Percentiles rank a stretch among this genome's conserved stretches.
phyloP scores from a whole-genome alignment of 2,113 vertebrate genomes.

The Riparia riparia region DNA sequence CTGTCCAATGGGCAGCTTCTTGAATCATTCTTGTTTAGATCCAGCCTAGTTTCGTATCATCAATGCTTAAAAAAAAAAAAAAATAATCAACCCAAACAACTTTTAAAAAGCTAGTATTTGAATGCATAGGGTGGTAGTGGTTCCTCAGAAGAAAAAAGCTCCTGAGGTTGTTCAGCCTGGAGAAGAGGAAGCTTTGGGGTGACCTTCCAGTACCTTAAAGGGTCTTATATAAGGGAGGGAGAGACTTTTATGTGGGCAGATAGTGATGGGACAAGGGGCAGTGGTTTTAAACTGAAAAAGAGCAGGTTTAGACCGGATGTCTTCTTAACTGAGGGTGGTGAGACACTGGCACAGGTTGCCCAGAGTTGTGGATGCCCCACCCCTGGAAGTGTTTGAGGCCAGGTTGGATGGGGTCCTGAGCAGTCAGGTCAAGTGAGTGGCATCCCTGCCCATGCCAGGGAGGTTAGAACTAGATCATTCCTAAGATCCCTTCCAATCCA shows the following conservation, averaged over 20 bases:
- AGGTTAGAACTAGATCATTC: not conserved
- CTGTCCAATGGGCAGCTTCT: fast-evolving
- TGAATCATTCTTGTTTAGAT: not conserved
- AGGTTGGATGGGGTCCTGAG: not conserved
- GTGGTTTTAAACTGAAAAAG: not conserved
- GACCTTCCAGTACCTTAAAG: not conserved
- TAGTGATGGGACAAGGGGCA: not conserved
- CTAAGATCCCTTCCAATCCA: not conserved
- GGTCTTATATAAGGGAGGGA: not conserved
- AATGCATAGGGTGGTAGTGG: not conserved
- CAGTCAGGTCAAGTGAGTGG: not conserved
- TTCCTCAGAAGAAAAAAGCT: not conserved
- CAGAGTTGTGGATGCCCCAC: not conserved
- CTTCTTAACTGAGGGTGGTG: not conserved
- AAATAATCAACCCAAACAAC: not conserved
- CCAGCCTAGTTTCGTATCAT: not conserved
- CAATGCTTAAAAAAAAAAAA: not conserved
- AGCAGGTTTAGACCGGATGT: not conserved
- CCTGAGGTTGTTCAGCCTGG: not conserved
- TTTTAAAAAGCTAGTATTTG: not conserved
- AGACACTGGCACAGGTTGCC: not conserved
- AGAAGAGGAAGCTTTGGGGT: not conserved
- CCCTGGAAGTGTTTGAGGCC: not conserved
- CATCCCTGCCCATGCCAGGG: not conserved
- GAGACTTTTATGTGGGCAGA: not conserved